Conservation (phyloP, 2,888 invertebrate species). For the Acleris sparsana region DNA sequence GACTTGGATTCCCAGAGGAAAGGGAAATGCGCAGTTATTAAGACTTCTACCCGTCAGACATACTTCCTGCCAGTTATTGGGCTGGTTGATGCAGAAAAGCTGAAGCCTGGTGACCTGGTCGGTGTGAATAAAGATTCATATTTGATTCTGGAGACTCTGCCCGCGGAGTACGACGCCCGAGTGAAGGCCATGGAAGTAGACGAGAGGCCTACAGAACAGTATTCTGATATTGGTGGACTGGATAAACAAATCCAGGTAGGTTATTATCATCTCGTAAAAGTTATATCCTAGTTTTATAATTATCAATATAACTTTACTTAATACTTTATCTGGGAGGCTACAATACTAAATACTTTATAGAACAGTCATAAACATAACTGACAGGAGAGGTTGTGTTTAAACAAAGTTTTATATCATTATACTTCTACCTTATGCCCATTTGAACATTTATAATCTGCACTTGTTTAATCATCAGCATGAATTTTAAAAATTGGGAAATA, state of each 20-base stretch:
- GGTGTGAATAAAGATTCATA: slow-evolving; percentile 99
- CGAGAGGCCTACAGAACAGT: slow-evolving; percentile 99
- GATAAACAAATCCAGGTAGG: slow-evolving; percentile 96
- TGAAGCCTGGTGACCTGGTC: slow-evolving; percentile 98
- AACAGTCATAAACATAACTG: too few relatives aligned
- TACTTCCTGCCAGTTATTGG: slow-evolving; percentile 99
- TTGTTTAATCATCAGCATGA: too few relatives aligned
- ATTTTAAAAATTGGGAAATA: too few relatives aligned
- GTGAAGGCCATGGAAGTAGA: slow-evolving; percentile 99
- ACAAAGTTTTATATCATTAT: too few relatives aligned
- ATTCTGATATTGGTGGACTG: slow-evolving; percentile 99
- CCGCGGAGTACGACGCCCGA: slow-evolving; percentile 98
- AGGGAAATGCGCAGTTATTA: slow-evolving; percentile 99
- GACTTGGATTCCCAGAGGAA: slow-evolving; percentile 99
- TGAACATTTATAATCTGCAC: too few relatives aligned
- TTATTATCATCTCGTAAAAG: too few relatives aligned
- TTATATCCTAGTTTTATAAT: too few relatives aligned
- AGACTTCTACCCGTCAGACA: slow-evolving; percentile 99
- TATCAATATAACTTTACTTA: too few relatives aligned
- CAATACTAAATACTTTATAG: too few relatives aligned
- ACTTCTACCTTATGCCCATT: too few relatives aligned
- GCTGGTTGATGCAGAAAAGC: slow-evolving; percentile 97
- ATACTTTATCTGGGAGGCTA: too few relatives aligned
- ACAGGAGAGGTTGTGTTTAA: too few relatives aligned
- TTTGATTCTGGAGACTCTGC: slow-evolving; percentile 97